Evolutionary conservation across 2,888 invertebrate species (phyloP), one percentile per base, ranked within the genome.

Genomic region (Polydrusus cervinus): DNA sequence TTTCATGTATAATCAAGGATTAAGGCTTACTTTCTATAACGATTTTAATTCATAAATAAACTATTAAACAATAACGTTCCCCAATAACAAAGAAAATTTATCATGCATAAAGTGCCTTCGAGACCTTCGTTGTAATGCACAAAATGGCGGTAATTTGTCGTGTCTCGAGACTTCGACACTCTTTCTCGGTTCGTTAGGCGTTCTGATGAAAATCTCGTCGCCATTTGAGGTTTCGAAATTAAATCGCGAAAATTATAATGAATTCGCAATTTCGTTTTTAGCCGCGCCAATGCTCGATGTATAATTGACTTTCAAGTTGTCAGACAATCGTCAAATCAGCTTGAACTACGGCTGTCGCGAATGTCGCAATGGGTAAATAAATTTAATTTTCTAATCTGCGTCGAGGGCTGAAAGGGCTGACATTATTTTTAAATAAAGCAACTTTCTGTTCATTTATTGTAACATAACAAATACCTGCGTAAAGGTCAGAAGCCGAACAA

Each of bases 221-320:
- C 45, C 25, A 47, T 65, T 74, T 70, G 74, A 74, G 74, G 74
- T 70, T 70, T 68, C 57, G 18, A 65, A 74, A 74, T 74, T 74
- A 74, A 74, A 74, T 74, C 70, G 70, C 66, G 70, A 70, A 74
- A 74, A 70, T 74, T 70, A 74, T 74, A 74, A 74, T 74, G 74
- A 64, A 74, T 69, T 69, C 73, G 73, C 73, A 73, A 73, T 73
- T 73, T 73, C 51, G 67, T 73, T 73, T 67, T 73, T 73, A 67
- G 43, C 40, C 49, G 38, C 70, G 38, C 60, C 43, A 45, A 64
- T 51, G 71, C 51, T 64, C 40, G 67, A 43, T 25, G 38, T 30
- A 47, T 73, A 73, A 73, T 73, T 73, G 73, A 73, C 73, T 73
- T 73, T 73, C 61, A 66, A 67, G 20, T 25, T 66, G 72, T 66